Conservation (phyloP, 1,140 invertebrate species). For the Pachypeltis micranthus region DNA sequence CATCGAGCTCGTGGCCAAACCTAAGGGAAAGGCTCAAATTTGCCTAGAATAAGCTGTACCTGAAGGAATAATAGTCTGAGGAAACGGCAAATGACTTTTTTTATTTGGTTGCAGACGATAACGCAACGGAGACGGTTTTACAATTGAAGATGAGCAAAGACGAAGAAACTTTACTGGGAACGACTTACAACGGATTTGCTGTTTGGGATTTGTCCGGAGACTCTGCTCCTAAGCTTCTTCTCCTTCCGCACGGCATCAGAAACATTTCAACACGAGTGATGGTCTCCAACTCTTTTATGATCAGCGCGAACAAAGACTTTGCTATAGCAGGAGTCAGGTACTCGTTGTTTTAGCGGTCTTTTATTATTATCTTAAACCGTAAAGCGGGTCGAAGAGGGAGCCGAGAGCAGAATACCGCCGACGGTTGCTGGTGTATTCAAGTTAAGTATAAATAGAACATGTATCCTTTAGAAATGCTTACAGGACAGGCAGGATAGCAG, state of each 20-base stretch:
- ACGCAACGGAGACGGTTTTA: slow-evolving; percentile 59
- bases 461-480: too few species aligned
- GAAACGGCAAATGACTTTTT: too few species aligned
- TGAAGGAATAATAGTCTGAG: too few species aligned
- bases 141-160: slow-evolving; percentile 71
- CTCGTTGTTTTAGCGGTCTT: too few species aligned
- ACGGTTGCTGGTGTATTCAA: too few species aligned
- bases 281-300: slow-evolving; percentile 77
- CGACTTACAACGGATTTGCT: slow-evolving; percentile 69
- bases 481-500: too few species aligned
- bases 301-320: slow-evolving; percentile 80
- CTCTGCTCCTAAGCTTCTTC: slow-evolving; percentile 47
- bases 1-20: too few species aligned
- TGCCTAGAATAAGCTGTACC: background rate
- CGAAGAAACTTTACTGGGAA: slow-evolving; percentile 68
- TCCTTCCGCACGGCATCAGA: slow-evolving; percentile 74
- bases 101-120: slow-evolving; percentile 44
- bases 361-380: too few species aligned
- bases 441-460: too few species aligned
- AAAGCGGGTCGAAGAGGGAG: too few species aligned
- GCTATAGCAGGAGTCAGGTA: slow-evolving; percentile 88
- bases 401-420: too few species aligned
- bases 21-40: too few species aligned
- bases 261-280: slow-evolving; percentile 81
- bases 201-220: slow-evolving; percentile 47